These are phyloP conservation scores for Coreoperca whiteheadi DNA, from an alignment of 2,113 vertebrate species.

Conservation along the genomic window DNA sequence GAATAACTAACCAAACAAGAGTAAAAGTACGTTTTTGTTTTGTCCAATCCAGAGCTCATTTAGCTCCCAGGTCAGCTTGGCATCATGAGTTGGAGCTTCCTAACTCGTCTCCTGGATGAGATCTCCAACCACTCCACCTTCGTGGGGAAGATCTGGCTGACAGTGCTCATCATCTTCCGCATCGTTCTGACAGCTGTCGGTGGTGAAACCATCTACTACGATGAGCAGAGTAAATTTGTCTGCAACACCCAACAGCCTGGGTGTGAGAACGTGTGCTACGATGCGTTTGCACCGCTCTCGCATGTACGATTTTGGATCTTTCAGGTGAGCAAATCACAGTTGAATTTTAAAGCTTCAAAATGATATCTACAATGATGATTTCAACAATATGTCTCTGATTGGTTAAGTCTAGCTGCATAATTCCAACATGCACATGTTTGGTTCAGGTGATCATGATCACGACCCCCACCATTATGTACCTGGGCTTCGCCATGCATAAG, in stretches of 20 bases:
- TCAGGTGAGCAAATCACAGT: conserved; percentile 73
- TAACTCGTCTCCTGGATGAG: conserved; percentile 91
- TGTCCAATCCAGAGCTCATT: conserved; percentile 36
- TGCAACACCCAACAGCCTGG: conserved; percentile 92
- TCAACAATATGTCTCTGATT: neutral
- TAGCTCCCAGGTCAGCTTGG: conserved; percentile 57
- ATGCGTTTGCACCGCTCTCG: conserved; percentile 89
- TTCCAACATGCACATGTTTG: neutral
- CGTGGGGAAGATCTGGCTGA: conserved; percentile 93
- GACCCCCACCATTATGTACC: conserved; percentile 89
- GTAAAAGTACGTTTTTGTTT: neutral
- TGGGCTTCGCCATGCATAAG: conserved; percentile 92
- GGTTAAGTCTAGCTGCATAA: neutral
- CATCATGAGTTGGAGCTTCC: conserved; percentile 94
- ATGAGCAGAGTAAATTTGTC: conserved; percentile 92
- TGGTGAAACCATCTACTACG: conserved; percentile 92
- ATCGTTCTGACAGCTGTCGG: conserved; percentile 91
- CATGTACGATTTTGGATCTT: conserved; percentile 93
- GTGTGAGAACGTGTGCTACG: conserved; percentile 93
- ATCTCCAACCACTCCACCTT: conserved; percentile 95
- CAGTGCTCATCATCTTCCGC: conserved; percentile 90
- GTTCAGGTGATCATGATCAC: conserved; percentile 88
- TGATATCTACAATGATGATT: accelerated
- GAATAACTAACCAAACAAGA: neutral
- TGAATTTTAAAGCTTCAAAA: neutral